Conservation (phyloP, 2,888 invertebrate species). For the Drosophila limbata region DNA sequence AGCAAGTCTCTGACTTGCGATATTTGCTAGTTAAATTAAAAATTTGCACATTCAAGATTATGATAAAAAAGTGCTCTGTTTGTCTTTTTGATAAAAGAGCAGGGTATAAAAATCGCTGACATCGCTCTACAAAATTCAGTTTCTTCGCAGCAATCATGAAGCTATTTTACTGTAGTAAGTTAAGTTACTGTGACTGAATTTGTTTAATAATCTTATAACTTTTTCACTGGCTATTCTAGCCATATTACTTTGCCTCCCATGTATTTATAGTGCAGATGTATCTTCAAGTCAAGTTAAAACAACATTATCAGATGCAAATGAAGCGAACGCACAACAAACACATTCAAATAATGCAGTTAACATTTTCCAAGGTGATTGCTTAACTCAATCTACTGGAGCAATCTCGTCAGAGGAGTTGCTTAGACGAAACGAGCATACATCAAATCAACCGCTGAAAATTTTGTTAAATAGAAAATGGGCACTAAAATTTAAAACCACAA, state of each 20-base stretch:
- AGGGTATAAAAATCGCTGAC: slow-evolving; percentile 7
- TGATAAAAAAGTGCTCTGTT: not conserved
- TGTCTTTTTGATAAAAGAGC: not conserved
- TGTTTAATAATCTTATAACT: not conserved
- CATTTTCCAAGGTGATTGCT: not conserved
- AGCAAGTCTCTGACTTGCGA: slow-evolving; percentile 1
- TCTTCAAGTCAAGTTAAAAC: not conserved
- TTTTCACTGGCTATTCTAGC: not conserved
- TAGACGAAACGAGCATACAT: not conserved
- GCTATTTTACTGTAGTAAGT: slow-evolving; percentile 11
- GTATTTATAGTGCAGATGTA: not conserved
- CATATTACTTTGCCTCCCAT: slow-evolving; percentile 1
- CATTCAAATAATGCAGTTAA: not conserved
- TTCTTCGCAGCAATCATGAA: slow-evolving; percentile 9
- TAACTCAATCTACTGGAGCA: not conserved
- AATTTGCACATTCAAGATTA: slow-evolving; percentile 13
- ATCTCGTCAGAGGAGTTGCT: not conserved
- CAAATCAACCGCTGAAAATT: slow-evolving; percentile 7
- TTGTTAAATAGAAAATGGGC: slow-evolving; percentile 3
- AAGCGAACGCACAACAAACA: not conserved
- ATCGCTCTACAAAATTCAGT: not conserved
- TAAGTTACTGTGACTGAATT: not conserved
- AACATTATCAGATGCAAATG: not conserved
- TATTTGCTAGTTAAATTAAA: not conserved
- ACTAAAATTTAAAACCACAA: not conserved